phyloP scores from a whole-genome alignment of 2,797 vertebrate species.

The Malacoraja senta region DNA sequence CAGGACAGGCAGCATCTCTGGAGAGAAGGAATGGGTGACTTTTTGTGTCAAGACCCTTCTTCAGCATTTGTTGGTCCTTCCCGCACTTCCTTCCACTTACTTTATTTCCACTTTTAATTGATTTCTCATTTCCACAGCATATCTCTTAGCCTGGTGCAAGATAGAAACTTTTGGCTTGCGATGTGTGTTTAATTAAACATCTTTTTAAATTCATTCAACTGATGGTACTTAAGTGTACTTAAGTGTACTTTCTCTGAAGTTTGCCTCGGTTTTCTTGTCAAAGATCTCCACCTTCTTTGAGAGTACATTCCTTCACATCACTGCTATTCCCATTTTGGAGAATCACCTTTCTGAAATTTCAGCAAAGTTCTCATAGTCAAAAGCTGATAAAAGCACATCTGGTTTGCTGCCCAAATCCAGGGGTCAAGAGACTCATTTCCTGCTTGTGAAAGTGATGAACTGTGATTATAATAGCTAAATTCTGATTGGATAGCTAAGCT shows the following conservation, averaged over 20 bases:
- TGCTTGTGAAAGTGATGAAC: conserved; percentile 30
- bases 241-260: background rate
- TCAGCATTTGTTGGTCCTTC: background rate
- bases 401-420: background rate
- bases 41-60: too few relatives aligned
- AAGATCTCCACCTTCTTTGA: background rate
- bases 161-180: background rate
- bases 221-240: background rate
- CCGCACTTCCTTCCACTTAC: background rate
- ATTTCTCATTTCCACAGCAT: background rate
- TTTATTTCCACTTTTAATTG: background rate
- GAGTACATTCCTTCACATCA: background rate
- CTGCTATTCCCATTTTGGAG: background rate
- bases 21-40: too few relatives aligned
- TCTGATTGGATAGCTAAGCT: background rate
- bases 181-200: background rate
- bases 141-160: background rate
- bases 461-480: background rate
- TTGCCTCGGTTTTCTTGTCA: background rate
- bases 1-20: too few relatives aligned
- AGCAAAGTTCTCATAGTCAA: background rate
- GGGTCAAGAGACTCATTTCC: conserved; percentile 19
- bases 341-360: too few relatives aligned
- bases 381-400: conserved; percentile 15
- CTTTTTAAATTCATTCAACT: background rate